Evolutionary conservation across 1,140 invertebrate species (phyloP), one percentile per base, ranked within the genome.

Genomic region (Microplitis mediator): DNA sequence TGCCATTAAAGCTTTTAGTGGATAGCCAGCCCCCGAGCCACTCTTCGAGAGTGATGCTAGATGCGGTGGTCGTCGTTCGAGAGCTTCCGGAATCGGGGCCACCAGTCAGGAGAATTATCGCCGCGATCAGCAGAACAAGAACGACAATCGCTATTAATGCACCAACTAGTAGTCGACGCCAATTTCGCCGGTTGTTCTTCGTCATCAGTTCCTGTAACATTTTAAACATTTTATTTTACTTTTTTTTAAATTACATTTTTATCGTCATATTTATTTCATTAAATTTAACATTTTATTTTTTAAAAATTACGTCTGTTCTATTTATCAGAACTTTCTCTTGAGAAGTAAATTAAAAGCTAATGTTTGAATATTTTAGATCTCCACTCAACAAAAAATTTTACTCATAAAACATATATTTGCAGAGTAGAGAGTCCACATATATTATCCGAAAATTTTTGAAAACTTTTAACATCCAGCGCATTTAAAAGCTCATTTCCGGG

Each of bases 1-100:
- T 86, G 75, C 84, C 86, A 73, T 87, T 88, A 77, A 88, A 88
- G 76, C 83, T 82, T 78, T 86, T 85, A 51, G 85, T 79, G 11
- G 83, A 81, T 52, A 87, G 74, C 23, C 83, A 86, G 45, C 86
- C 86, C 4, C 73, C 76, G 1, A 87, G 82, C 84, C 83, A 85
- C 63, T 88, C 84, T 69, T 86, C 83, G 13, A 88, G 81, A 9
- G 85, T 78, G 64, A 87, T 81, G 8, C 83, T 81, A 14, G 80
- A 74, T 61, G 76, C 76, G 34, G 39, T 45, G 39, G 74, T 67
- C 64, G 75, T 64, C 56, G 79, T 72, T 63, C 74, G 77, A 9
- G 76, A 75, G 61, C 73, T 72, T 1, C 78, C 66, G 13, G 78
- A 76, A 73, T 82, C 67, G 70, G 77, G 79, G 61, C 75, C 76